Evolutionary conservation across 1,140 invertebrate species (phyloP), one percentile per base, ranked within the genome.

Genomic region (Nephila pilipes): DNA sequence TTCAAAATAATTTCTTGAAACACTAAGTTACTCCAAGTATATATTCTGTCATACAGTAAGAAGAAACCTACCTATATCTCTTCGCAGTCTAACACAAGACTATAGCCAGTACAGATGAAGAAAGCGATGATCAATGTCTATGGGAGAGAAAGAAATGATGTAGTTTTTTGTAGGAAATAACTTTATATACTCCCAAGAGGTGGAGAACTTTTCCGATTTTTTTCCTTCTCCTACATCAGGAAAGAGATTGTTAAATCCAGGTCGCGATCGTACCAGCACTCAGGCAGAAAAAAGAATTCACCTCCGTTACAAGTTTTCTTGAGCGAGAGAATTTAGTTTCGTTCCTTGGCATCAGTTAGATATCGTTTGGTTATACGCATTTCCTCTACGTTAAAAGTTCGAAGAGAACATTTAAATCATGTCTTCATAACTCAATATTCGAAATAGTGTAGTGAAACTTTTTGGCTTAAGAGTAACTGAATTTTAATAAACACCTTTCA

Each of bases 211-310:
- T 57, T 18, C 29, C 83, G 29, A 58, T 63, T 57, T 58, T 85
- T 85, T 57, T 57, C 55, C 54, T 85, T 32, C 54, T 57, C 83
- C 25, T 60, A 12, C 29, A 36, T 12, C n/a, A 85, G 83, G 83
- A 85, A 85, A 85, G 57, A 36, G 36, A 60, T 29, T 16, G 10
- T 20, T 1, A 58, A 85, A 85, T 85, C 25, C 83, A 85, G 83
- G 83, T 57, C 83, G 83, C 8, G 83, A 85, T 85, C 83, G 46
- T 57, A 58, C 83, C 54, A 85, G 54, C 57, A 85, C 14, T 60
- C n/a, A 85, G 55, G 54, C 55, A 57, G 29, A 85, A 60, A 85
- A 60, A 85, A 85, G n/a, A 54, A 85, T 5, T 46, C 38, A 8
- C 25, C 32, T 75, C 12, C 29, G 16, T 75, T 36, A 32, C 65